Evolutionary conservation across 2,113 vertebrate genomes (phyloP).

Genomic region (Neogobius melanostomus): DNA sequence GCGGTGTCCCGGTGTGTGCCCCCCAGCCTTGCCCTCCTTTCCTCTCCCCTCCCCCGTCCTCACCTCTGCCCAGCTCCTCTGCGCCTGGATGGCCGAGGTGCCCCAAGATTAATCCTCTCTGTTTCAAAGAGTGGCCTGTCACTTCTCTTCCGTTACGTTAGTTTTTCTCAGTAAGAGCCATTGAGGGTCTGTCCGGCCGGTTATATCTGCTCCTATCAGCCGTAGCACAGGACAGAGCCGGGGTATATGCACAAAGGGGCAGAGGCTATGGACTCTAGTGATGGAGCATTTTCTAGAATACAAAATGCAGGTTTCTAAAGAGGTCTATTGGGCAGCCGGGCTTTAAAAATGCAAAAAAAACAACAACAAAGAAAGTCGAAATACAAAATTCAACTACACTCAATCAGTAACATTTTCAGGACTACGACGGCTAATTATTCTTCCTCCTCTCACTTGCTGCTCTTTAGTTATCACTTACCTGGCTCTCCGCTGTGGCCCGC

Average conservation of each 20-base stretch:
- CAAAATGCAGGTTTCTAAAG: constrained; percentile 15
- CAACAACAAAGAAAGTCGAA: background rate
- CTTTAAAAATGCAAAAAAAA: background rate
- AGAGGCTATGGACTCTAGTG: constrained; percentile 29
- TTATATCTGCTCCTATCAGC: constrained; percentile 49
- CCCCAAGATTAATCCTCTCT: constrained; percentile 64
- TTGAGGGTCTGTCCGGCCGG: constrained; percentile 58
- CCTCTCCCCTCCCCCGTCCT: constrained; percentile 7
- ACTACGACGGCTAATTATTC: background rate
- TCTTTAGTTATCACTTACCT: constrained; percentile 18
- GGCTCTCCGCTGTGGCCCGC: constrained; percentile 21
- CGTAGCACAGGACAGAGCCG: constrained; percentile 37
- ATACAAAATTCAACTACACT: background rate
- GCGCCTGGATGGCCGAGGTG: constrained; percentile 55
- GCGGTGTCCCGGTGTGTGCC: constrained; percentile 48
- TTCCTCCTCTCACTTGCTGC: constrained; percentile 21
- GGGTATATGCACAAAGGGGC: constrained; percentile 29
- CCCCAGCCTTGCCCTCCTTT: constrained; percentile 46
- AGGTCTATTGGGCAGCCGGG: constrained; percentile 11
- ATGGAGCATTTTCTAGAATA: constrained; percentile 38
- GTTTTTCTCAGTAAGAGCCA: constrained; percentile 54
- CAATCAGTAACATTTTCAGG: background rate
- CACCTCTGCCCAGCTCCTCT: constrained; percentile 50
- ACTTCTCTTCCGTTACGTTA: constrained; percentile 62
- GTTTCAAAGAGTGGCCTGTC: constrained; percentile 51